Percentiles rank a stretch among this genome's conserved stretches.
phyloP scores from a whole-genome alignment of 2,888 invertebrate genomes.

The Cantharis nigra region DNA sequence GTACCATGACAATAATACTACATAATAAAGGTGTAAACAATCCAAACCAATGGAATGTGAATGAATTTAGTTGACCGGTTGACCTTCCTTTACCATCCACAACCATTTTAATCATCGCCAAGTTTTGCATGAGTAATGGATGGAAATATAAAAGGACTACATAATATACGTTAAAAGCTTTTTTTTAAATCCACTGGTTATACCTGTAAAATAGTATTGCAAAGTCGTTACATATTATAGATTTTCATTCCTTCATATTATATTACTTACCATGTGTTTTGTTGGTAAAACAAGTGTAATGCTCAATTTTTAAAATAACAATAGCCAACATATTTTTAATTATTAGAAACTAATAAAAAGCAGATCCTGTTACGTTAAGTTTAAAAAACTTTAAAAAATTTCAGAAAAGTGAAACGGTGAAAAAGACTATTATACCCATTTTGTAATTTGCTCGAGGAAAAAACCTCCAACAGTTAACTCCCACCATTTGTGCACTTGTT shows the following conservation, averaged over 20 bases:
- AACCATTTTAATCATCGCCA: slow-evolving; percentile 16
- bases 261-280: neutral
- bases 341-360: too few species aligned
- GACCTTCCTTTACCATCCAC: slow-evolving; percentile 27
- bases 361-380: too few species aligned
- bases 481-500: neutral
- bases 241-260: neutral
- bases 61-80: slow-evolving; percentile 24
- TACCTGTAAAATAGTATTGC: neutral
- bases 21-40: slow-evolving; percentile 13
- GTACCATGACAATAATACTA: slow-evolving; percentile 6
- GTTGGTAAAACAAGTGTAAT: too few species aligned
- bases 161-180: neutral
- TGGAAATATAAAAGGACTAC: neutral
- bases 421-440: neutral
- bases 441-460: neutral
- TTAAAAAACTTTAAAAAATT: neutral
- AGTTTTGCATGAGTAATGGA: slow-evolving; percentile 13
- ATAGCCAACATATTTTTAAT: too few species aligned
- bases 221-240: neutral
- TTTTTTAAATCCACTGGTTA: neutral
- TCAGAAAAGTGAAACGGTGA: neutral
- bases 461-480: neutral
- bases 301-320: too few species aligned
- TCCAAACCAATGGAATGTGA: slow-evolving; percentile 18